Base-by-base conservation (phyloP, 2,888 invertebrate species). In the Tetrapedia diversipes region DNA sequence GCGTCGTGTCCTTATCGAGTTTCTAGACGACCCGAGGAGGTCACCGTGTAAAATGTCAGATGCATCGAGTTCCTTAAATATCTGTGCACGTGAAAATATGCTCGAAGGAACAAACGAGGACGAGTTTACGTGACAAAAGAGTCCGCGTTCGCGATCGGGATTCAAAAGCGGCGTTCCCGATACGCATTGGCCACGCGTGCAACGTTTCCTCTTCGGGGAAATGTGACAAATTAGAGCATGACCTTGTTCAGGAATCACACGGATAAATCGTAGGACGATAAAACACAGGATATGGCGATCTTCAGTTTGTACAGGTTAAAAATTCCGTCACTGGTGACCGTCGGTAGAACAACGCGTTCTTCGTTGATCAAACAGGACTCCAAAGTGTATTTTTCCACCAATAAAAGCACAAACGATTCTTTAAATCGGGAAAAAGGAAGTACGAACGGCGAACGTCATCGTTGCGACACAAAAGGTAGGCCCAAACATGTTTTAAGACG, bases 61-160 rank as follows among this genome's bases (percentile, higher is more conserved):
- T 14, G 19, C 2, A 16, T 27, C 14, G 29, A 54, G 51, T 60
- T 64, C 32, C 16, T 43, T 10, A 34, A 65, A 65, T 22, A 45
- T 34, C 4, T 8, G 10, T 34, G 19, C n/a, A 41, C 51, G 61
- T 59, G 63, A 67, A 57, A 60, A 47, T 68, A 43, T 49, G 47
- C 7, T 32, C 34, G 11, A 24, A 34, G 53, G 39, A 77, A 76
- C 69, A 61, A 69, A 65, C 19, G 37, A 53, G 47, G 32, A 37
- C 43, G 39, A 43, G 14, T 43, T 47, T 37, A 37, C 32, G 43
- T 60, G 76, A 69, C 43, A 61, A 76, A 69, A 69, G 68, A 71
- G 19, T 45, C 37, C 10, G 45, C 14, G 3, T 6, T 11, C 19
- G 39, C 19, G 34, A 49, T 59, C 34, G 59, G 16, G 32, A 41